Percentiles rank a stretch among this genome's conserved stretches.
These are phyloP conservation scores for Capreolus pygargus DNA, from an alignment of 2,113 vertebrate species.

Conservation along the genomic window DNA sequence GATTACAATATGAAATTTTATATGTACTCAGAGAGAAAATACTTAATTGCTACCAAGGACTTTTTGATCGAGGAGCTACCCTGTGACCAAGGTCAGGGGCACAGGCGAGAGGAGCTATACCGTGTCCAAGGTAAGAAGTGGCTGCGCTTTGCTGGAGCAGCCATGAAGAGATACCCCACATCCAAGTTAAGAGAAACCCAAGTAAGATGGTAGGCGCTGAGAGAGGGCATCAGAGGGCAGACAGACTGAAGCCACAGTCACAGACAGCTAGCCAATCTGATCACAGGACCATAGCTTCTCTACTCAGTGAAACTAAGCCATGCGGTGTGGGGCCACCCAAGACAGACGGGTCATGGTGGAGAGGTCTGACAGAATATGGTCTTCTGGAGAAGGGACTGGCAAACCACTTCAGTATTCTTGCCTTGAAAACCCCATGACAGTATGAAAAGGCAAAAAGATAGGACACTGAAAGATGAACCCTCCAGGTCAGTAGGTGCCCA, in stretches of 20 bases:
- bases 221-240: background rate
- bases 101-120: too few species aligned
- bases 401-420: background rate
- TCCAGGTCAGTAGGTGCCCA: background rate
- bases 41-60: background rate
- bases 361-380: background rate
- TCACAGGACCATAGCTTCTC: background rate
- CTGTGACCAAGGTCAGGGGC: background rate
- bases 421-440: background rate
- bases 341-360: rapidly evolving
- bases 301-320: background rate
- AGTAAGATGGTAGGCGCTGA: background rate
- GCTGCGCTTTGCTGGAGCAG: background rate
- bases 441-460: background rate
- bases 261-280: background rate
- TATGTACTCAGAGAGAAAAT: background rate
- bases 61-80: background rate
- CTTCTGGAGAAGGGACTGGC: background rate
- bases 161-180: rapidly evolving
- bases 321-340: background rate
- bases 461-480: background rate
- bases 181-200: background rate
- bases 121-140: background rate
- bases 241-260: background rate
- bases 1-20: background rate